Evolutionary conservation across 2,888 invertebrate genomes (phyloP), one percentile per base, ranked within the genome.

Genomic region (Mechanitis mazaeus): DNA sequence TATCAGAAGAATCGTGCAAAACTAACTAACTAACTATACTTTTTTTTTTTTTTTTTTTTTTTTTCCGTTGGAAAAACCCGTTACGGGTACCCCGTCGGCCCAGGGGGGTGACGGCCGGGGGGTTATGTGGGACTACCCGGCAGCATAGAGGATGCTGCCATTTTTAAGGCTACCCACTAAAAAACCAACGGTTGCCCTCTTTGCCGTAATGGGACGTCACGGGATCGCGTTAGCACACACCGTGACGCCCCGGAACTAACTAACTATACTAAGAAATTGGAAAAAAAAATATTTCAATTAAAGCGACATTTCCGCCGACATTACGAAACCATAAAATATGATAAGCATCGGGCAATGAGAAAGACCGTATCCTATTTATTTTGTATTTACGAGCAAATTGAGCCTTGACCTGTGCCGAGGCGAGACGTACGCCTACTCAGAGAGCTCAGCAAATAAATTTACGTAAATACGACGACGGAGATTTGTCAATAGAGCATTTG

Each of bases 301-400:
- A 75, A 75, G 75, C 71, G 77, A 77, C 77, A 80, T 81, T 78
- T 78, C 77, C 76, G 73, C 79, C 74, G 77, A 80, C 80, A 83
- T 83, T 80, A 81, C 79, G 76, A 74, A 81, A 80, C 75, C 78
- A 83, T 86, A 85, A 87, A 85, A 84, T 83, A 85, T 84, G 86
- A 87, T 87, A 85, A 85, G 79, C 77, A 85, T 85, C 84, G 73
- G 74, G 73, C 81, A 83, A 84, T 80, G 81, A 81, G 80, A 83
- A 82, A 78, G 81, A 73, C 78, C 76, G 79, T 78, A 78, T 80
- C 80, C 80, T 79, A 84, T 86, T 84, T 86, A 84, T 84, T 85
- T 11, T 81, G 83, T 86, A 85, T 86, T 87, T 85, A 86, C 82
- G 85, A 84, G 76, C 74, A 74, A 78, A 79, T 76, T 73, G 79